These are phyloP conservation scores for Oscheius myriophilus DNA, from an alignment of 2,888 invertebrate genomes.

Conservation along the genomic window DNA sequence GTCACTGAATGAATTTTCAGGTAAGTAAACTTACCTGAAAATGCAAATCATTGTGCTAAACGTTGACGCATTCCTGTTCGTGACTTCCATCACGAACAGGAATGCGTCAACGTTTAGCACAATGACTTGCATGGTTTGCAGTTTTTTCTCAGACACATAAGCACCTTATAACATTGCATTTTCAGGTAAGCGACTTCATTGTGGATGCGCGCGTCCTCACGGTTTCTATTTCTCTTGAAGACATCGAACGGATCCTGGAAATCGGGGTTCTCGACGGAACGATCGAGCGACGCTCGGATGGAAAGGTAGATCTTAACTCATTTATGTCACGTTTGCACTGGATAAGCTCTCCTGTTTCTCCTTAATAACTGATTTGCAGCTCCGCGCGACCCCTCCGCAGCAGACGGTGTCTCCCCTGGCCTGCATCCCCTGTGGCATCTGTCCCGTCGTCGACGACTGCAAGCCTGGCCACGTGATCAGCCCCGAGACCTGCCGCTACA, in stretches of 20 bases:
- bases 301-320: conserved; percentile 33
- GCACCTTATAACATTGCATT: too few species aligned
- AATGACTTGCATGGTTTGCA: too few species aligned
- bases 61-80: too few species aligned
- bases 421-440: conserved; percentile 64
- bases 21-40: too few species aligned
- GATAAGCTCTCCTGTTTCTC: too few species aligned
- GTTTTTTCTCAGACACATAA: too few species aligned
- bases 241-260: conserved; percentile 56
- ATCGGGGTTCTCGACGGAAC: conserved; percentile 66
- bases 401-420: conserved; percentile 44
- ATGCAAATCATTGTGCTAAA: too few species aligned
- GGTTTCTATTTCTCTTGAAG: conserved; percentile 49
- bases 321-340: too few species aligned
- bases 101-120: too few species aligned
- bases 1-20: too few species aligned
- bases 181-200: conserved; percentile 55
- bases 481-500: conserved; percentile 67
- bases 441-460: conserved; percentile 67
- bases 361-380: conserved; percentile 16
- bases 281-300: conserved; percentile 59
- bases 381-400: conserved; percentile 37
- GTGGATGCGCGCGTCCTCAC: conserved; percentile 52
- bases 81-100: too few species aligned
- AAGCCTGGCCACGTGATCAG: conserved; percentile 63